Evolutionary conservation across 2,797 vertebrate genomes (phyloP).

Genomic region (Holocentrus rufus): DNA sequence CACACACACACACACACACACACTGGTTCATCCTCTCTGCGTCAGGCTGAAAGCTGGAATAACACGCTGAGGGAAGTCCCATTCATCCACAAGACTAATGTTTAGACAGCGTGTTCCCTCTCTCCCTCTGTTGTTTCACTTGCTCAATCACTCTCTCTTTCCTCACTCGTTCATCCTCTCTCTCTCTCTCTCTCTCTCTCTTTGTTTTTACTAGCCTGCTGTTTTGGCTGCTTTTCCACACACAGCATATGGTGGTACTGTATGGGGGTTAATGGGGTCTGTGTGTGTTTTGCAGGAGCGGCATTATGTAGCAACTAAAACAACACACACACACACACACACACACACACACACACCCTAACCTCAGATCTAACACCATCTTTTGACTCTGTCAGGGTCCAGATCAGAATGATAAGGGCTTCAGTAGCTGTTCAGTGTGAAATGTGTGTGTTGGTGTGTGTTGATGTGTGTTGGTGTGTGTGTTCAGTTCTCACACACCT

Average conservation of each 20-base stretch:
- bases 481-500: background rate
- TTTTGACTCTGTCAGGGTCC: too few species aligned
- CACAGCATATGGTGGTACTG: slow-evolving; percentile 29
- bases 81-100: slow-evolving; percentile 53
- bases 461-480: too few species aligned
- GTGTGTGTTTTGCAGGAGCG: slow-evolving; percentile 4
- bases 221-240: slow-evolving; percentile 40
- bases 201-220: slow-evolving; percentile 54
- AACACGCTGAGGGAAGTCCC: slow-evolving; percentile 57
- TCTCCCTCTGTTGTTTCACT: slow-evolving; percentile 12
- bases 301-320: slow-evolving; percentile 3
- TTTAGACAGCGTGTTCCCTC: slow-evolving; percentile 52
- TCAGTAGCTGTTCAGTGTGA: too few species aligned
- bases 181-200: background rate
- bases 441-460: too few species aligned
- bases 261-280: slow-evolving; percentile 39
- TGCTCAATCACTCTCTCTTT: background rate
- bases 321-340: slow-evolving; percentile 8
- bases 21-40: slow-evolving; percentile 41
- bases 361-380: too few species aligned
- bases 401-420: too few species aligned
- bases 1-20: slow-evolving; percentile 50
- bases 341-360: slow-evolving; percentile 3
- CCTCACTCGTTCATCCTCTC: background rate
- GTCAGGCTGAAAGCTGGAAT: slow-evolving; percentile 48